Evolutionary conservation across 2,888 invertebrate species (phyloP).

Genomic region (Protodeltote pygarga): DNA sequence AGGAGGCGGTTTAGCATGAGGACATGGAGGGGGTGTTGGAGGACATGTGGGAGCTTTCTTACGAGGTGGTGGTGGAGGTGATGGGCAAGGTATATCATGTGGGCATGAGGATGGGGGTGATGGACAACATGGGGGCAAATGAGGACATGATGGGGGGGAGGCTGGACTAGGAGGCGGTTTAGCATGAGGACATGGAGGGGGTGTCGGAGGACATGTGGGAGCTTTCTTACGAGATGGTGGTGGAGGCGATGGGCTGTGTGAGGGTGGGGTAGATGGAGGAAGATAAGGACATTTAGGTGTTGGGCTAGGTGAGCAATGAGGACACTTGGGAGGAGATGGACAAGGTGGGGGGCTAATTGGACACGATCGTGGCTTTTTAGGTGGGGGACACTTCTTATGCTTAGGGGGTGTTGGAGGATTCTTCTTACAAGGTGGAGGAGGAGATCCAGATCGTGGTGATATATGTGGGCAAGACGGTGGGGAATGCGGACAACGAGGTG

Average conservation of each 20-base stretch:
- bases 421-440: conserved; percentile 1
- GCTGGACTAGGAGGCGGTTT: background rate
- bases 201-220: no score
- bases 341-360: no score
- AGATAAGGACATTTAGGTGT: background rate
- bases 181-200: no score
- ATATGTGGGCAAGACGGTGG: background rate
- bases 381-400: no score
- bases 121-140: no score
- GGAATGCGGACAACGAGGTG: background rate
- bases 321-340: no score
- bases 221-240: background rate
- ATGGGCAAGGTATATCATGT: background rate
- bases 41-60: no score
- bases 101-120: background rate
- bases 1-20: no score
- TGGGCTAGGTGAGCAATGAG: no score
- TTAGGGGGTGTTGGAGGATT: no score
- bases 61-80: background rate
- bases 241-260: background rate
- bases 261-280: background rate
- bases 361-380: no score
- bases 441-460: background rate
- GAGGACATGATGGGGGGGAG: background rate
- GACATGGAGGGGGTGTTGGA: no score